Conservation (phyloP, 2,797 vertebrate genomes). For the Sarcophilus harrisii region DNA sequence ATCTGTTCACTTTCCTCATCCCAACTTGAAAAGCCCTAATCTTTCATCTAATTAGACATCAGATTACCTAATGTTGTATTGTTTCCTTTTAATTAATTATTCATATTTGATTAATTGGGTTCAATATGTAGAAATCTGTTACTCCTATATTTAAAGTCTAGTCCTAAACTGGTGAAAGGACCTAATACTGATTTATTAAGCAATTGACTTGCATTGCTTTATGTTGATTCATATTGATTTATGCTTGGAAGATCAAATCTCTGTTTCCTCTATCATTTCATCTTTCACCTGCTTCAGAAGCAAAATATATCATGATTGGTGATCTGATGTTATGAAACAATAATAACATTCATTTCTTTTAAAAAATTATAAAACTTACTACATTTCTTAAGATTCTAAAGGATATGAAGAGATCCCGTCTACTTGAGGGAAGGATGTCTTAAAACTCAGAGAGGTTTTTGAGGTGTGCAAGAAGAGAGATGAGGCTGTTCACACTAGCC, state of each 20-base stretch:
- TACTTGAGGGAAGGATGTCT: neutral
- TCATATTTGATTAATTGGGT: neutral
- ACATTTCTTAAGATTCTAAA: conserved; percentile 33
- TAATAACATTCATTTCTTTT: conserved; percentile 28
- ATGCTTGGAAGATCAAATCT: neutral
- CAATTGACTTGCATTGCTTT: neutral
- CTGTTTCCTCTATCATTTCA: neutral
- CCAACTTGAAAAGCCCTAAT: neutral
- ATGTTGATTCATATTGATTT: too few relatives aligned
- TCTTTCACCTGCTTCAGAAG: neutral
- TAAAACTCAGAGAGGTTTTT: neutral
- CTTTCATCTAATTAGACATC: neutral
- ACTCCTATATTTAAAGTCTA: neutral
- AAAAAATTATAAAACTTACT: conserved; percentile 10
- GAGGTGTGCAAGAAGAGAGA: neutral
- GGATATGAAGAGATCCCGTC: conserved; percentile 25
- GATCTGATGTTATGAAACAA: conserved; percentile 34
- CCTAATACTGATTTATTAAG: neutral
- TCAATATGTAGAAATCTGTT: neutral
- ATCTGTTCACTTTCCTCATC: neutral
- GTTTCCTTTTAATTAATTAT: neutral
- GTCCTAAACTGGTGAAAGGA: neutral
- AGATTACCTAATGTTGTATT: neutral
- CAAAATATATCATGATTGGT: neutral
- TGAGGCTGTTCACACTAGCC: neutral